Base-by-base conservation (phyloP, 1,140 invertebrate species). In the Papilio dardanus region DNA sequence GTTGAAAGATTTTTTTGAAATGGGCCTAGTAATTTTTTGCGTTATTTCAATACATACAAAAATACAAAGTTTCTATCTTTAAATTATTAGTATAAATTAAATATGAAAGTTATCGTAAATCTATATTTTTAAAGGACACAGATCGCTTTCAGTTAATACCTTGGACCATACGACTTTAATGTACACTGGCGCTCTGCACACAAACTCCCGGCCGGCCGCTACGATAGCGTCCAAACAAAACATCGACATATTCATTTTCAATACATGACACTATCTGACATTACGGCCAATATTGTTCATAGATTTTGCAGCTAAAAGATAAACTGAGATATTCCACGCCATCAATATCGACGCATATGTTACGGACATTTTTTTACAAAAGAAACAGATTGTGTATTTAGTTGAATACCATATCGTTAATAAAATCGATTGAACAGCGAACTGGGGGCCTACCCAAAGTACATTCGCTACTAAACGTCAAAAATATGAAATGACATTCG, bases 181-280 rank as follows among this genome's bases (percentile, higher is more conserved):
- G 71, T 73, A 73, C 71, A 73, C 46, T 73, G 28, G 30, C 54
- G 71, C 16, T 73, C 71, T 37, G 24, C 71, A 73, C 30, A 73
- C 71, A 73, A n/a, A n/a, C 71, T 71, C 19, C 69, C 30, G 46
- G 71, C 37, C 71, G 31, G 71, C 46, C 71, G 28, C 71, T 58
- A 50, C 71, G 71, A 73, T 73, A 73, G 71, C 71, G 46, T 35
- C 42, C 71, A 73, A 73, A 73, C 71, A 73, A 73, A 73, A 73
- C 71, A 73, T 73, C 19, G 42, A 73, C 71, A 73, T 54, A 73
- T 73, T 73, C 71, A 73, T 73, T 73, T 73, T 73, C 71, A 73
- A 73, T 73, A 73, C 71, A 73, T 73, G 71, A 73, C 71, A 73
- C 71, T 54, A 73, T 73, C 71, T 73, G 71, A 73, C 71, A 73